A percentile compares a stretch with the other conserved stretches of the same genome.
These are phyloP conservation scores for Zeuzera pyrina DNA, from an alignment of 2,888 invertebrate genomes.

Conservation along the genomic window DNA sequence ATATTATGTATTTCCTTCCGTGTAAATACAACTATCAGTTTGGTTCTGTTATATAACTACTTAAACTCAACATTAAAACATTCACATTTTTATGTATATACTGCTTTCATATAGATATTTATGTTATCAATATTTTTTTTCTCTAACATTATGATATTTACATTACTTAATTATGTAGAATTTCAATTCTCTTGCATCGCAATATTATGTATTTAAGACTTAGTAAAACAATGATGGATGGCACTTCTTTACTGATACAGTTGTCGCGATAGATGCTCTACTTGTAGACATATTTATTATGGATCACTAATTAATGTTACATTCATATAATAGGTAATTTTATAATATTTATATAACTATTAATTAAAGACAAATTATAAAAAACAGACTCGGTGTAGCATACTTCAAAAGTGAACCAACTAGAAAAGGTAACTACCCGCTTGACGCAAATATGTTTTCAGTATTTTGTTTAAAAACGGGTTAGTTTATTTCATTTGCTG, in stretches of 20 bases:
- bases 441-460: too few relatives aligned
- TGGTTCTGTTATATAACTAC: conserved; percentile 55
- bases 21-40: conserved; percentile 46
- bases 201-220: conserved; percentile 47
- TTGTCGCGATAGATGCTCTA: too few relatives aligned
- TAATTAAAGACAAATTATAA: too few relatives aligned
- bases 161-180: conserved; percentile 17
- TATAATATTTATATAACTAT: too few relatives aligned
- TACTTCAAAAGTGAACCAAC: too few relatives aligned
- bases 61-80: conserved; percentile 12
- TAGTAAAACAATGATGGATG: conserved; percentile 38
- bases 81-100: neutral
- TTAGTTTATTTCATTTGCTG: too few relatives aligned
- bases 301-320: neutral
- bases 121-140: conserved; percentile 12
- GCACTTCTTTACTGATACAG: conserved; percentile 50
- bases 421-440: too few relatives aligned
- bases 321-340: too few relatives aligned
- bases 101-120: neutral
- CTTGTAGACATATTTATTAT: neutral
- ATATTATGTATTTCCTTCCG: too few relatives aligned
- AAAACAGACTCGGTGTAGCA: too few relatives aligned
- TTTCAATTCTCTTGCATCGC: conserved; percentile 73
- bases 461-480: too few relatives aligned
- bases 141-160: conserved; percentile 4